phyloP scores from a whole-genome alignment of 2,797 vertebrate species.

The Myoxocephalus aenaeus region DNA sequence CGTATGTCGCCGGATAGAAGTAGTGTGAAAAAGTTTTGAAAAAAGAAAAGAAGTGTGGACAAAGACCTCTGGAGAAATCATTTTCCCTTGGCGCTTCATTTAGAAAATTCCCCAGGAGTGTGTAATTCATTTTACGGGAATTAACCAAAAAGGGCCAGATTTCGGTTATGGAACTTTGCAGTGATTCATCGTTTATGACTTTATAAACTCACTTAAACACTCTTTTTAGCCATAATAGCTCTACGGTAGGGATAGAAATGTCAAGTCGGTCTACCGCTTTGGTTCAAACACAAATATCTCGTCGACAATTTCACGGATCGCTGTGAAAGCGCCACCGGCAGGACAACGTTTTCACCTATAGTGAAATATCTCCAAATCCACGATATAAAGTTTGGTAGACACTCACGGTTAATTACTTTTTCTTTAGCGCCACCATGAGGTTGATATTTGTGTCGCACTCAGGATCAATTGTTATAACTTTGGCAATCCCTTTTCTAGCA shows the following conservation, averaged over 20 bases:
- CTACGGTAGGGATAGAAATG: neutral
- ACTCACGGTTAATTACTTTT: neutral
- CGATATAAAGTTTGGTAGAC: neutral
- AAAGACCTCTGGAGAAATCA: constrained; percentile 51
- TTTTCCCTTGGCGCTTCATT: constrained; percentile 44
- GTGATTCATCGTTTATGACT: constrained; percentile 34
- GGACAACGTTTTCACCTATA: neutral
- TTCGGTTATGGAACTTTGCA: constrained; percentile 18
- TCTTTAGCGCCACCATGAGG: neutral
- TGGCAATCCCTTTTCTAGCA: neutral
- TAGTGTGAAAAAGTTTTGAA: constrained; percentile 33
- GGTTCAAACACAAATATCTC: neutral
- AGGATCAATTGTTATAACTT: too few species aligned
- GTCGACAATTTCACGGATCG: neutral
- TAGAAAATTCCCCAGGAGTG: constrained; percentile 37
- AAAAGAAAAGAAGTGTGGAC: constrained; percentile 24
- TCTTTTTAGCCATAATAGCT: constrained; percentile 1
- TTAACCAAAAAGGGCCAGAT: constrained; percentile 23
- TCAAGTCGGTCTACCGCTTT: neutral
- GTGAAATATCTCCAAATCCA: neutral
- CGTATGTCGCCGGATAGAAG: constrained; percentile 34
- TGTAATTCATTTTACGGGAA: constrained; percentile 32
- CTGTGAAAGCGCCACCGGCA: neutral
- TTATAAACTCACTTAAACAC: constrained; percentile 24
- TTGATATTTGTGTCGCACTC: neutral